phyloP scores from a whole-genome alignment of 2,797 vertebrate species.

The Labroides dimidiatus region DNA sequence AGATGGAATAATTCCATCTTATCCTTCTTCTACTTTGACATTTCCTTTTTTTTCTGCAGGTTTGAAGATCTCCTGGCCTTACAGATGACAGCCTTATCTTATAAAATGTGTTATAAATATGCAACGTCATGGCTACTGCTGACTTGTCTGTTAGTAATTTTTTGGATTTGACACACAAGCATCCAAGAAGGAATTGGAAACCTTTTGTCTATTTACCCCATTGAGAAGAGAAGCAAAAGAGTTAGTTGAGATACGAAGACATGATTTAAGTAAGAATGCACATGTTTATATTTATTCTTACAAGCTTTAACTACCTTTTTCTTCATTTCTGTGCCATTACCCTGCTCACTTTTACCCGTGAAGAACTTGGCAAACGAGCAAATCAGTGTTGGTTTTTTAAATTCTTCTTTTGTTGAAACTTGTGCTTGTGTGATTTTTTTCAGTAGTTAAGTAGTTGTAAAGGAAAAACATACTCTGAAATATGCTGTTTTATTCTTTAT shows the following conservation, averaged over 20 bases:
- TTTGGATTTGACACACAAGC: background rate
- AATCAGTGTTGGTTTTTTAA: too few relatives aligned
- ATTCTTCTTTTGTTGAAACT: too few relatives aligned
- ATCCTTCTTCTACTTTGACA: constrained; percentile 15
- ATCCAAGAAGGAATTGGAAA: background rate
- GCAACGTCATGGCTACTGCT: constrained; percentile 67
- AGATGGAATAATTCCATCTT: constrained; percentile 54
- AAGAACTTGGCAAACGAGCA: too few relatives aligned
- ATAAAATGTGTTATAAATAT: constrained; percentile 78
- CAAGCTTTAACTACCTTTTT: too few relatives aligned
- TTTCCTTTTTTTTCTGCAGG: constrained; percentile 9
- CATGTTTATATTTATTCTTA: background rate
- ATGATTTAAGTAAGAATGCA: background rate
- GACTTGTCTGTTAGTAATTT: too few relatives aligned
- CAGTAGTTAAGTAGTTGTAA: too few relatives aligned
- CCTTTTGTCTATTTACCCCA: background rate
- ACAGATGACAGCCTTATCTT: constrained; percentile 61
- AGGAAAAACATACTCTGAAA: too few relatives aligned
- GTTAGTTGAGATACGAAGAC: background rate
- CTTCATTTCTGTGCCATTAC: too few relatives aligned
- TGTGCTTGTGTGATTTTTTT: too few relatives aligned
- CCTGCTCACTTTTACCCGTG: too few relatives aligned
- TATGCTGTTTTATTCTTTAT: too few relatives aligned
- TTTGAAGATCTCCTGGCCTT: constrained; percentile 52
- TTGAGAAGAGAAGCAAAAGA: background rate